Conservation (phyloP, 1,140 invertebrate genomes). For the Neodiprion fabricii region DNA sequence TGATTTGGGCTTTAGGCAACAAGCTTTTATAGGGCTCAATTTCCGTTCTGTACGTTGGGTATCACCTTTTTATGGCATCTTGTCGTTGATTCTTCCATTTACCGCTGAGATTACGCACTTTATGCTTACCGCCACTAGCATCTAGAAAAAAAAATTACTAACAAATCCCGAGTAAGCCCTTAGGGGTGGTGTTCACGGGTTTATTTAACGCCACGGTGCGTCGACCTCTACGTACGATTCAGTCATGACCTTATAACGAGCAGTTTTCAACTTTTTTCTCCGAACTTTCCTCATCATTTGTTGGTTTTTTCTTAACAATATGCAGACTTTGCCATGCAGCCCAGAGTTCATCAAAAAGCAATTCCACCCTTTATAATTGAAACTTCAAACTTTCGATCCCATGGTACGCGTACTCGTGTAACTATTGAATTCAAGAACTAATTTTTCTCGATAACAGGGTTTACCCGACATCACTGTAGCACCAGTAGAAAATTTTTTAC, state of each 20-base stretch:
- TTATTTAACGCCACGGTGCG: neutral
- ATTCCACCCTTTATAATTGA: neutral
- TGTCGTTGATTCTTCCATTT: constrained; percentile 16
- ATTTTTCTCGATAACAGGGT: too few relatives aligned
- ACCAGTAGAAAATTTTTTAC: too few relatives aligned
- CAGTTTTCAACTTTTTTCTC: neutral
- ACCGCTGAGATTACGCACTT: constrained; percentile 13
- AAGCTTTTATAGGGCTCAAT: constrained; percentile 15
- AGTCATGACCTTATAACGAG: neutral
- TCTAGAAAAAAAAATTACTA: constrained; percentile 11
- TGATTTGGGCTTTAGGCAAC: constrained; percentile 12
- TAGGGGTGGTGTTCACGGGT: neutral
- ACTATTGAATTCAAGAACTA: neutral
- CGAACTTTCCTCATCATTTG: neutral
- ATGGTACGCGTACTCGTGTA: neutral
- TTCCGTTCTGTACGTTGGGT: constrained; percentile 6
- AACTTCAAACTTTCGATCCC: neutral
- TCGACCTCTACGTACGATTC: neutral
- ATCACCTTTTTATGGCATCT: constrained; percentile 13
- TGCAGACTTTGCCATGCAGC: too few relatives aligned
- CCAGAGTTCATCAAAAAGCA: neutral
- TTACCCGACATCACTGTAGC: too few relatives aligned
- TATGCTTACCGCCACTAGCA: constrained; percentile 3
- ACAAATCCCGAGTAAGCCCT: constrained; percentile 11
- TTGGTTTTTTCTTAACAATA: too few relatives aligned